Evolutionary conservation across 2,888 invertebrate genomes (phyloP).

Genomic region (Aleiodes testaceus): DNA sequence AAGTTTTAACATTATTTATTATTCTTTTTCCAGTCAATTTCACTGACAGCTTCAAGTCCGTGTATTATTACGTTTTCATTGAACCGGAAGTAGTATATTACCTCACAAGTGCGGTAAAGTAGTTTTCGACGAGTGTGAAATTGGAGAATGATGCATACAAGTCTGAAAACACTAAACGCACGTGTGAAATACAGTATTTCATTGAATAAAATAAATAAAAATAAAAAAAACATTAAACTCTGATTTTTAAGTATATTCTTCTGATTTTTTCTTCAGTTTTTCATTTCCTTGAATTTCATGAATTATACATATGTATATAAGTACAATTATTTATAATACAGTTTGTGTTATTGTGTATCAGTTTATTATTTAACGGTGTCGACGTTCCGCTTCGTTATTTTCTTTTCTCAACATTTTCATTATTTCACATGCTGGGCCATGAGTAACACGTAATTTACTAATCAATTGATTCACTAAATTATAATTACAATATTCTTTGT

Average conservation of each 20-base stretch:
- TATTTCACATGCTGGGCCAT: neutral
- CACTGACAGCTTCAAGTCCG: slow-evolving; percentile 14
- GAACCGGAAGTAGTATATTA: neutral
- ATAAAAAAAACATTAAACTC: slow-evolving; percentile 2
- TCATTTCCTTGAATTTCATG: slow-evolving; percentile 5
- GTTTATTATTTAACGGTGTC: slow-evolving; percentile 14
- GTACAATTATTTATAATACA: slow-evolving; percentile 38
- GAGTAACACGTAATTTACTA: slow-evolving; percentile 3
- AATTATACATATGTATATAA: slow-evolving; percentile 42
- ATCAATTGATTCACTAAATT: slow-evolving; percentile 3
- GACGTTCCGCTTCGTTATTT: neutral
- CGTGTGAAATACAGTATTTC: too few species aligned
- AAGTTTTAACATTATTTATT: neutral
- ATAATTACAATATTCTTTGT: slow-evolving; percentile 11
- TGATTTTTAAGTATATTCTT: slow-evolving; percentile 5
- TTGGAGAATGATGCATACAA: too few species aligned
- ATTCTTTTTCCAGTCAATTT: neutral
- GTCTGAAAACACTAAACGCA: too few species aligned
- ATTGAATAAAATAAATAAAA: slow-evolving; percentile 7
- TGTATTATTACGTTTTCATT: slow-evolving; percentile 24
- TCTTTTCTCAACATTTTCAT: neutral
- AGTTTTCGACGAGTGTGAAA: too few species aligned
- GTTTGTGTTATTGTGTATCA: slow-evolving; percentile 10
- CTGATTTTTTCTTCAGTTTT: slow-evolving; percentile 13
- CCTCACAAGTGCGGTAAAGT: too few species aligned